Conservation (phyloP, 1,140 invertebrate genomes). For the Parapsyche elsis region DNA sequence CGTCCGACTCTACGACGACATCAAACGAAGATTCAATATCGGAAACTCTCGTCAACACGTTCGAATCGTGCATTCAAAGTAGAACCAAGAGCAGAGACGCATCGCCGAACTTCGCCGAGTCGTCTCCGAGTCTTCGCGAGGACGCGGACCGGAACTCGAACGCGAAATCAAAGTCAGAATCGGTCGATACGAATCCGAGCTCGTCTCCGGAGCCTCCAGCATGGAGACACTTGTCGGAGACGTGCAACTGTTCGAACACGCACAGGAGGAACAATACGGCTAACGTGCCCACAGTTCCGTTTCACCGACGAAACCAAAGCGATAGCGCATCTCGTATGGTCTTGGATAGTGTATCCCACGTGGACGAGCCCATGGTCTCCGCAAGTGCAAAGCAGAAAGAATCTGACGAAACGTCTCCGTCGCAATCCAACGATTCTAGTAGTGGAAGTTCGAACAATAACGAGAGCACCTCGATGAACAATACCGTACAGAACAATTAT, state of each 20-base stretch:
- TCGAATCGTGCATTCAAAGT: not conserved
- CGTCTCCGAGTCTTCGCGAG: not conserved
- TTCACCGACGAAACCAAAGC: conserved; percentile 48
- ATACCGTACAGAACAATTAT: conserved; percentile 25
- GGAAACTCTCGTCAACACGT: not conserved
- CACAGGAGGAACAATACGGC: conserved; percentile 14
- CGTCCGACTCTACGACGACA: too few species aligned
- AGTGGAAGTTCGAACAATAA: conserved; percentile 57
- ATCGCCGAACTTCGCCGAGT: not conserved
- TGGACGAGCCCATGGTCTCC: conserved; percentile 17
- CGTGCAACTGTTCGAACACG: conserved; percentile 46
- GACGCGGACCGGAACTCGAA: not conserved
- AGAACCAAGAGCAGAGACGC: not conserved
- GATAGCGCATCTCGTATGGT: not conserved
- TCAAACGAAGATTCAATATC: not conserved
- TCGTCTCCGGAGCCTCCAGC: conserved; percentile 3
- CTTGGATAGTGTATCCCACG: not conserved
- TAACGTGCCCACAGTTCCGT: conserved; percentile 39
- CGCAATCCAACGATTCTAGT: conserved; percentile 42
- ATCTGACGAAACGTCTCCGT: not conserved
- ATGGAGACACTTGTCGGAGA: conserved; percentile 44
- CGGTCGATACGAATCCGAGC: not conserved
- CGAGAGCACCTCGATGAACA: conserved; percentile 59
- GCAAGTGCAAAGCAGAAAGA: not conserved
- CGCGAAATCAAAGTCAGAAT: not conserved